Conservation (phyloP, 2,888 invertebrate genomes). For the Drosophila pegasa region DNA sequence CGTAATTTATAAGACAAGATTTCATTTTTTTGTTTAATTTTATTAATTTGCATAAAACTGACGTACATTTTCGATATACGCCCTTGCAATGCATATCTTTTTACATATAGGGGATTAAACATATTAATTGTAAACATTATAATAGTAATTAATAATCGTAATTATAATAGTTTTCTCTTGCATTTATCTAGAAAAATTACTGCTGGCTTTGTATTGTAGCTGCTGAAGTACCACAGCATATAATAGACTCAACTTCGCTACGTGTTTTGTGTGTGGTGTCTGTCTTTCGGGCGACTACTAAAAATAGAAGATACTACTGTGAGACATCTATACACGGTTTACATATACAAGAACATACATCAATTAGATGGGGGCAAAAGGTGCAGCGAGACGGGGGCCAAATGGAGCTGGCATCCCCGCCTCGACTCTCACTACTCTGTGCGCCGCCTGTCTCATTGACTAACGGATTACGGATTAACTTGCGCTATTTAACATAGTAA, state of each 20-base stretch:
- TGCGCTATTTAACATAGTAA: slow-evolving; percentile 76
- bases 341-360: slow-evolving; percentile 65
- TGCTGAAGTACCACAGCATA: slow-evolving; percentile 74
- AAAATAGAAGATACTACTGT: slow-evolving; percentile 44
- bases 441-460: slow-evolving; percentile 37
- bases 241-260: slow-evolving; percentile 49
- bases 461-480: slow-evolving; percentile 59
- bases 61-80: slow-evolving; percentile 56
- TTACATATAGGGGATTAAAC: slow-evolving; percentile 77
- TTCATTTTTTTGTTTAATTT: slow-evolving; percentile 38
- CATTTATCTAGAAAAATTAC: slow-evolving; percentile 65
- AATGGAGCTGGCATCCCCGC: slow-evolving; percentile 10
- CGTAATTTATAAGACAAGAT: not conserved
- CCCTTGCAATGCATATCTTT: slow-evolving; percentile 60
- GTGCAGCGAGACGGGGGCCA: slow-evolving; percentile 45
- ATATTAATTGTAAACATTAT: slow-evolving; percentile 70
- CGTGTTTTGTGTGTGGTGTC: slow-evolving; percentile 30
- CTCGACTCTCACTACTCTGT: slow-evolving; percentile 35
- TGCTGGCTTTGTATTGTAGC: slow-evolving; percentile 56
- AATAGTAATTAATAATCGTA: slow-evolving; percentile 64
- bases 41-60: slow-evolving; percentile 74
- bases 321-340: slow-evolving; percentile 65
- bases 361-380: slow-evolving; percentile 45
- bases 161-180: slow-evolving; percentile 61
- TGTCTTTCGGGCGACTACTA: slow-evolving; percentile 44